Evolutionary conservation across 2,797 vertebrate species (phyloP).

Genomic region (Telmatherina bonti): DNA sequence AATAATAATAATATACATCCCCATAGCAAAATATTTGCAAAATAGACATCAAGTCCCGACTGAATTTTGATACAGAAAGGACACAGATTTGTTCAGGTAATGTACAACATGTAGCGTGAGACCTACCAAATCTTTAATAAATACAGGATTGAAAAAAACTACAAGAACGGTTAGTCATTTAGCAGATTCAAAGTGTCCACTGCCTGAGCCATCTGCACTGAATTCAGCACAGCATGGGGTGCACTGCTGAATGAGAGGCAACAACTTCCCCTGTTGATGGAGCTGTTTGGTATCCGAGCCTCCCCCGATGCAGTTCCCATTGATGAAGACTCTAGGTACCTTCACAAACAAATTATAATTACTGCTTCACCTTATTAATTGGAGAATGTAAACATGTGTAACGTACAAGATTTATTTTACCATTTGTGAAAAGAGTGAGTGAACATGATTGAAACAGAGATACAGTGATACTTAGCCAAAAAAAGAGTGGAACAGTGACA

Average conservation of each 20-base stretch:
- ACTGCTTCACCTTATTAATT: not conserved
- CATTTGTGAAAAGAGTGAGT: not conserved
- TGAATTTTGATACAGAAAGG: constrained; percentile 47
- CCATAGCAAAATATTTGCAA: constrained; percentile 16
- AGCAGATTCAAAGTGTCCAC: constrained; percentile 57
- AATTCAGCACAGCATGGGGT: constrained; percentile 75
- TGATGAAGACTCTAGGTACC: constrained; percentile 96
- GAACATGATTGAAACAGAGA: not conserved
- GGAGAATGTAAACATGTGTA: no score
- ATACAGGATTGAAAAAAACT: constrained; percentile 43
- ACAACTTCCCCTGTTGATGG: constrained; percentile 90
- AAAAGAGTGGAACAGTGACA: not conserved
- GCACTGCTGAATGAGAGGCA: constrained; percentile 89
- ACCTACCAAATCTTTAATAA: constrained; percentile 48
- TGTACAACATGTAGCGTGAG: constrained; percentile 26
- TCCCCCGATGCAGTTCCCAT: constrained; percentile 93
- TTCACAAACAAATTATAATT: constrained; percentile 64
- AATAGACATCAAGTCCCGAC: constrained; percentile 23
- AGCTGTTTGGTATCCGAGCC: constrained; percentile 90
- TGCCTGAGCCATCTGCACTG: constrained; percentile 73
- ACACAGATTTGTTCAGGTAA: constrained; percentile 33
- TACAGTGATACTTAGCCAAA: not conserved
- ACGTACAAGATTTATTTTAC: not conserved
- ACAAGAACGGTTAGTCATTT: constrained; percentile 74
- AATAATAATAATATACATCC: constrained; percentile 35